Base-by-base conservation (phyloP, 2,113 vertebrate species). In the Alaudala cheleensis region DNA sequence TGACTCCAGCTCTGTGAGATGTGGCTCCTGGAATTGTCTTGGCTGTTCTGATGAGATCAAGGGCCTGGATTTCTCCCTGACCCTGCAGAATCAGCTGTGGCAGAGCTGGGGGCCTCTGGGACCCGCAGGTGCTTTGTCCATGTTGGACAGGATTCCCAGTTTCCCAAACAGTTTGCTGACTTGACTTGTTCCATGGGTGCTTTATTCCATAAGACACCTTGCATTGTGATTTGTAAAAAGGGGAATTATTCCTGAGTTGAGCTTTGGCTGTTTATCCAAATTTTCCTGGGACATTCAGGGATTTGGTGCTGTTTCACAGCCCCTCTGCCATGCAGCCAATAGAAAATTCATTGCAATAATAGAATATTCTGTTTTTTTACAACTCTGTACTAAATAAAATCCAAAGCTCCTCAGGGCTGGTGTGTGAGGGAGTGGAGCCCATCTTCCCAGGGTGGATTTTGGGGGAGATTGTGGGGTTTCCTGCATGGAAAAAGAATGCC, bases 181-280 rank as follows among this genome's bases (percentile, higher is more conserved):
- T 61, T 72, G 3, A 0, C n/a, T 54, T 17, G 21, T 62, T 73
- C 42, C 47, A 2, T 4, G 11, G 53, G 11, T 81, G 29, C 40
- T 56, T 51, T 34, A 12, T 50, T 79, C 42, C 23, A 1, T 26
- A 19, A 69, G 77, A 21, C 34, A 9, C 34, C 11, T 9, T 4
- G 0, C 17, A 3, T 3, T 0, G 2, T 42, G 47, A 37, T 42
- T 17, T 60, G 7, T n/a, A 8, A 42, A 53, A 70, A n/a, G 16
- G 18, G 29, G 18, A 71, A 5, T 54, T 31, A 5, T 6, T 66
- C 39, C 29, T 14, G 14, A 34, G 2, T 8, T 57, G 5, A 12
- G 7, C 50, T 57, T 53, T 66, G 19, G 34, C n/a, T 56, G 8
- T 19, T 3, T 2, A 6, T 28, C 33, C 45, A 51, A 29, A 60